Base-by-base conservation (phyloP, 2,113 vertebrate species). In the Melierax canorus region DNA sequence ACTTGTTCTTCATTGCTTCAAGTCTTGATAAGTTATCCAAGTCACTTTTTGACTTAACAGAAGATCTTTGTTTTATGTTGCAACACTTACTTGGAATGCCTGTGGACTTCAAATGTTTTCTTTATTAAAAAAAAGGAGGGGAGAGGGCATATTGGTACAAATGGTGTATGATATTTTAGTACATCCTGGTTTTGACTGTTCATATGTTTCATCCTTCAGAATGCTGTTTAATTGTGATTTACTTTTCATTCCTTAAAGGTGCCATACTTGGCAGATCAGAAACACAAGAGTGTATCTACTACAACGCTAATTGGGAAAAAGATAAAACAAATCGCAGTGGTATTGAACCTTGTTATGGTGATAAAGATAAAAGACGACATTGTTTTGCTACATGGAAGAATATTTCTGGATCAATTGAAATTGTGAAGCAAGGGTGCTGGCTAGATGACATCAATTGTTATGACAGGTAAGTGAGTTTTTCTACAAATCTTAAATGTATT, bases 321-420 rank as follows among this genome's bases (percentile, higher is more conserved):
- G 99, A 99, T n/a, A 98, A 98, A 95, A 99, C 99, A 73, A 99
- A 99, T 94, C 99, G 98, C 96, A 99, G 99, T 12, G 99, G 99
- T 71, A 99, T 99, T 77, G 99, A 99, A 86, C 97, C 97, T 7
- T 99, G 99, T 96, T 98, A 98, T 0, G 99, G 99, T 43, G 99
- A 99, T 48, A 99, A 99, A 88, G 99, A 99, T 97, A 99, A 99
- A 97, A 98, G 99, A 15, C 84, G 98, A 59, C 99, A 99, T 98
- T 99, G 99, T 96, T 99, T 99, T 96, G 99, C 99, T 96, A 99
- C 99, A 0, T 99, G 99, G 99, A 99, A 99, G 98, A 99, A 99
- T 90, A 98, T 98, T 95, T 99, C 99, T 21, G 99, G 99, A 59
- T 98, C 98, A 39, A 98, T 99, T 95, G 99, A 99, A 98, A 98